A percentile compares a stretch with the other conserved stretches of the same genome.
These are phyloP conservation scores for Arctia plantaginis DNA, from an alignment of 2,888 invertebrate species.

Conservation along the genomic window DNA sequence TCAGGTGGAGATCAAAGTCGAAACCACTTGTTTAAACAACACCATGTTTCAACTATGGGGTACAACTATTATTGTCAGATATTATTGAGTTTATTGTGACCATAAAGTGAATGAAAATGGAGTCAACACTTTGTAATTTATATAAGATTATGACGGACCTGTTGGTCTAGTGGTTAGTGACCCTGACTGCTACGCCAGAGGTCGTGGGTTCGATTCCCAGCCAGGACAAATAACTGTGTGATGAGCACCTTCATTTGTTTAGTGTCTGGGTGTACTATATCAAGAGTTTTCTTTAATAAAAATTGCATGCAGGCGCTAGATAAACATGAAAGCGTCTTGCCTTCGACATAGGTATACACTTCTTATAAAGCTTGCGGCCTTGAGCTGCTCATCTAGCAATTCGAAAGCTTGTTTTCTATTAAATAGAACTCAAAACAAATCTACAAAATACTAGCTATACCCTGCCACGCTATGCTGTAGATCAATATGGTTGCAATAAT, in stretches of 20 bases:
- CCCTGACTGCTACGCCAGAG: too few relatives aligned
- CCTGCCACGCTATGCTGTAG: too few relatives aligned
- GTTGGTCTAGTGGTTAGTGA: too few relatives aligned
- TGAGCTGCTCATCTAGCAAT: neutral
- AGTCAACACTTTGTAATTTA: neutral
- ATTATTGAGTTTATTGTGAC: neutral
- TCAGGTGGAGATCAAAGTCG: slow-evolving; percentile 36
- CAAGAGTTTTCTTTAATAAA: neutral
- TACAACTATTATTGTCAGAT: neutral
- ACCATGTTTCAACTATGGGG: slow-evolving; percentile 28
- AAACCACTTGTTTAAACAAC: slow-evolving; percentile 50
- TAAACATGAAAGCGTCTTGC: neutral
- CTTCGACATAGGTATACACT: neutral
- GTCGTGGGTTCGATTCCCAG: too few relatives aligned
- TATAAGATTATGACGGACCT: too few relatives aligned
- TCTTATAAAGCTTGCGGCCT: neutral
- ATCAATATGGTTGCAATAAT: neutral
- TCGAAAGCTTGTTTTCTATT: neutral
- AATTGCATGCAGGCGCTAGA: neutral
- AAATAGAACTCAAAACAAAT: neutral
- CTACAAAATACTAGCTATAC: neutral
- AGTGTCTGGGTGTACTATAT: too few relatives aligned
- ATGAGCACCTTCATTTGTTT: too few relatives aligned
- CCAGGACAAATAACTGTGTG: too few relatives aligned
- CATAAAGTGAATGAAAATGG: neutral